Base-by-base conservation (phyloP, 1,140 invertebrate genomes). In the Lerema accius region DNA sequence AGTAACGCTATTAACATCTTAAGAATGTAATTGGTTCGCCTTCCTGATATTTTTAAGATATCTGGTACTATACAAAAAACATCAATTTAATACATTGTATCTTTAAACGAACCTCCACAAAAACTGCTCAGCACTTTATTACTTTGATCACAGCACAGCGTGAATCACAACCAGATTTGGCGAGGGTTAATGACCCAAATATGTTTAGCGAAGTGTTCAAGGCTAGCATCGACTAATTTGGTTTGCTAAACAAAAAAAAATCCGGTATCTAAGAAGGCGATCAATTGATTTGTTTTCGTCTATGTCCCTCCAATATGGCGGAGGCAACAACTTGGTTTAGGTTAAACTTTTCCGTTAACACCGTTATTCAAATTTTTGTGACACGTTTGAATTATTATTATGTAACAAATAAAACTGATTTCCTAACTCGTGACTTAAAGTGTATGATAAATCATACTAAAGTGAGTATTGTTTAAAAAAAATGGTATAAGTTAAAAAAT, bases 141-240 rank as follows among this genome's bases (percentile, higher is more conserved):
- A 86, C 86, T 88, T 82, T 80, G 82, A 82, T 83, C 79, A 78
- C 79, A 77, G 67, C 71, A 78, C 79, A 77, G 67, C 71, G 83
- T 90, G 87, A 90, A 88, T 90, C 87, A 90, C 84, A 84, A 87
- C 84, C 83, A 86, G 83, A 89, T 87, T 89, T 85, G 84, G 78
- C 77, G 63, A 85, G 84, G 87, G 87, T 90, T 82, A 90, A 86
- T 84, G 85, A 87, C 87, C 87, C 64, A 86, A 86, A 87, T 87
- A 81, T 83, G 84, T 85, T 88, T 87, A 82, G 81, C 78, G 76
- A 85, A 85, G 76, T 82, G 76, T 84, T 87, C 87, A 90, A 90
- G 87, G 87, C 82, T 89, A 85, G 60, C 46, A 63, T 63, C 72
- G 65, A 86, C 78, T 84, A 80, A 86, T 82, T 84, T 74, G 74